These are phyloP conservation scores for Pelagia noctiluca DNA, from an alignment of 30 jellyfish, hydroid and myxozoan genomes.

Conservation along the genomic window DNA sequence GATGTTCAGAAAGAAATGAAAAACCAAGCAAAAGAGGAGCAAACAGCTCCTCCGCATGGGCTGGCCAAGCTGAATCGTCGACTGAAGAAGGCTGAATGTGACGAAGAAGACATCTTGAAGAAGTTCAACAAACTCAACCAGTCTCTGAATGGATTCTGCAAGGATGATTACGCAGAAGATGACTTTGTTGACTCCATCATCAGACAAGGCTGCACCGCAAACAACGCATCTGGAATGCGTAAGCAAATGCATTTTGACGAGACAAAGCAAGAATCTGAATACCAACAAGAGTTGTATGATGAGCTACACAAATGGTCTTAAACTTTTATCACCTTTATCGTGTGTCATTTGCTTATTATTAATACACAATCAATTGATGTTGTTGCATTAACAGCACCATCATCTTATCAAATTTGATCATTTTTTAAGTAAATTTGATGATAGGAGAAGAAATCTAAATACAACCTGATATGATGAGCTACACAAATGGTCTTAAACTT, in stretches of 20 bases:
- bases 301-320: conserved; percentile 78
- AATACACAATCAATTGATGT: too few species aligned
- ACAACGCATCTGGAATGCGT: conserved; percentile 67
- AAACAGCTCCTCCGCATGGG: not conserved
- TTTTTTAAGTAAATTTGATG: too few species aligned
- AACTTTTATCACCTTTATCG: not conserved
- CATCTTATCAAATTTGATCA: too few species aligned
- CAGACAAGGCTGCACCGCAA: conserved; percentile 43
- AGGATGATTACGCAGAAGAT: conserved; percentile 81
- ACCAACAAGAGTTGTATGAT: conserved; percentile 74
- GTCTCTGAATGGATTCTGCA: conserved; percentile 81
- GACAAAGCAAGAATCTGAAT: conserved; percentile 57
- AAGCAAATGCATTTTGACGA: conserved; percentile 48
- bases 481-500: conserved; percentile 65
- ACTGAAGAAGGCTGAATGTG: conserved; percentile 49
- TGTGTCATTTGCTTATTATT: too few species aligned
- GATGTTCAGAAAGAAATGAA: conserved; percentile 41
- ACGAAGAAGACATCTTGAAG: conserved; percentile 80
- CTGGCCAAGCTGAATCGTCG: conserved; percentile 34
- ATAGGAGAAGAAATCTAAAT: conserved; percentile 65
- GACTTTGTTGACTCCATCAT: conserved; percentile 46
- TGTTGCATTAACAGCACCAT: too few species aligned
- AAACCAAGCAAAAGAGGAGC: conserved; percentile 24
- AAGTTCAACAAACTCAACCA: conserved; percentile 83
- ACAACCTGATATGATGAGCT: conserved; percentile 75